These are phyloP conservation scores for Hypocryptadius cinnamomeus DNA, from an alignment of 2,113 vertebrate species.

Conservation along the genomic window DNA sequence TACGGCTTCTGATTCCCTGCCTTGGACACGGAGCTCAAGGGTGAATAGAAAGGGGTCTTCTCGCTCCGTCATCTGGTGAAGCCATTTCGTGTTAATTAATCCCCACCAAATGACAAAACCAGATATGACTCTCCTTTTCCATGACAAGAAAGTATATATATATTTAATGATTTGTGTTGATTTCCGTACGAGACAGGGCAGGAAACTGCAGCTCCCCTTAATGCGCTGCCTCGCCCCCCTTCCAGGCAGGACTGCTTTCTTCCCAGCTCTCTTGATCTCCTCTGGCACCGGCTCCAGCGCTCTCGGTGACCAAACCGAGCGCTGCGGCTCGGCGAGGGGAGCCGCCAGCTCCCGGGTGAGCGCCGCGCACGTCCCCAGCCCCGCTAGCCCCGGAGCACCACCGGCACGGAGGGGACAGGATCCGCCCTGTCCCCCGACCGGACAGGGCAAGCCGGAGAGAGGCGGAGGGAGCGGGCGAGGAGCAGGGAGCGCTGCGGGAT, in stretches of 20 bases:
- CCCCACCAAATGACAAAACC: background rate
- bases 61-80: background rate
- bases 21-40: background rate
- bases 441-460: no score
- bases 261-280: background rate
- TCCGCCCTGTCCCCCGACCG: background rate
- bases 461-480: background rate
- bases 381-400: background rate
- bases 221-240: background rate
- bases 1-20: background rate
- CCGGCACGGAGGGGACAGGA: background rate
- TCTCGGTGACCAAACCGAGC: background rate
- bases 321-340: background rate
- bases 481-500: background rate
- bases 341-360: background rate
- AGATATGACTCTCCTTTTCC: constrained; percentile 3
- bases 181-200: background rate
- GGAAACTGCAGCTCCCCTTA: background rate
- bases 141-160: background rate
- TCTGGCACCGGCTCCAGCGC: background rate
- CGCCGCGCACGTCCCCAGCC: background rate
- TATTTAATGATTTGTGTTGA: background rate
- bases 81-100: background rate
- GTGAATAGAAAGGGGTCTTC: background rate
- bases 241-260: background rate